Conservation (phyloP, 2,113 vertebrate genomes). For the Phylloscopus trochilus region DNA sequence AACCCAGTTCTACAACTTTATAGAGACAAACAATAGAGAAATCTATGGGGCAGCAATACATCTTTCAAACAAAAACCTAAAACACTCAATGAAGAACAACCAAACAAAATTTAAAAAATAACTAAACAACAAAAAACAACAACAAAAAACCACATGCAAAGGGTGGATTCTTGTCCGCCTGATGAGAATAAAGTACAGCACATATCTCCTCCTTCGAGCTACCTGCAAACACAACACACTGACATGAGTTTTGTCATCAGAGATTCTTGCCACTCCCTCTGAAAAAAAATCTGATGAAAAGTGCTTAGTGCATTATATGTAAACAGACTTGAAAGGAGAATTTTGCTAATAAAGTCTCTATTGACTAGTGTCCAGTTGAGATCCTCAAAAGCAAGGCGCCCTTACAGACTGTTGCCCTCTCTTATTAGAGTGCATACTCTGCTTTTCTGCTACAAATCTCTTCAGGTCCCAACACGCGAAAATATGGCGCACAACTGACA, state of each 20-base stretch:
- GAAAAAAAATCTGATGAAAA: background rate
- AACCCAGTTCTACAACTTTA: background rate
- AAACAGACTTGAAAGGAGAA: background rate
- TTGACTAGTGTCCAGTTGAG: background rate
- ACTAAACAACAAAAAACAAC: too few relatives aligned
- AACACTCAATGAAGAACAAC: background rate
- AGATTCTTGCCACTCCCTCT: background rate
- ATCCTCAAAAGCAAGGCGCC: background rate
- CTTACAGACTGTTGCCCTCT: background rate
- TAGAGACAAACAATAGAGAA: accelerated
- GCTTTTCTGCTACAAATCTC: background rate
- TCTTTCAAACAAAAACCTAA: background rate
- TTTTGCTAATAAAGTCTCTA: background rate
- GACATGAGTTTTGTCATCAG: background rate
- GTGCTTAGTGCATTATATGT: background rate
- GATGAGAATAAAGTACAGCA: background rate
- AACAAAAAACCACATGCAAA: background rate
- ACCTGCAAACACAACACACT: background rate
- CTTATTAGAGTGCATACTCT: background rate
- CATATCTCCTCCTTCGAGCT: background rate
- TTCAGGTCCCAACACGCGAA: background rate
- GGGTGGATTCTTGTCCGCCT: background rate
- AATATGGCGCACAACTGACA: background rate
- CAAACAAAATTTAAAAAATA: too few relatives aligned
- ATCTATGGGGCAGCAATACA: background rate